phyloP scores from a whole-genome alignment of 1,140 invertebrate genomes.

The Panagrolaimus sp. region DNA sequence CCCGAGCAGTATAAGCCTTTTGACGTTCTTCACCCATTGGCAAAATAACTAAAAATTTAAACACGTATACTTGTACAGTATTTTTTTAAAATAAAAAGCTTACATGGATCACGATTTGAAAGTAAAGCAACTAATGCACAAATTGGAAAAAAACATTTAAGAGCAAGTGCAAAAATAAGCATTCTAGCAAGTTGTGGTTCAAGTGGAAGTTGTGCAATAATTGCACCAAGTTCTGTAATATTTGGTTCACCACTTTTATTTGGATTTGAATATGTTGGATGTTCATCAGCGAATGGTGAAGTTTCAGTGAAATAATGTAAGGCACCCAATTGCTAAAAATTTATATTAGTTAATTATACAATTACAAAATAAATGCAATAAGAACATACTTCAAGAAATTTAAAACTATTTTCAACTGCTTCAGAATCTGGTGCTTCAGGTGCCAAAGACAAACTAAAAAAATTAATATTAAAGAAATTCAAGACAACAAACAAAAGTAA shows the following conservation, averaged over 20 bases:
- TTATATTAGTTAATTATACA: no score
- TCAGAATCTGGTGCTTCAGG: slow-evolving; percentile 75
- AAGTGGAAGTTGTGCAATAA: slow-evolving; percentile 79
- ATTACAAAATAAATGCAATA: no score
- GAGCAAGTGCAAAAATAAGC: slow-evolving; percentile 78
- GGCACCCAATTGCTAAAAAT: slow-evolving; percentile 42
- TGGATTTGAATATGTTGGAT: background rate
- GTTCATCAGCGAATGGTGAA: slow-evolving; percentile 13
- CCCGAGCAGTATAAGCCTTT: slow-evolving; percentile 64
- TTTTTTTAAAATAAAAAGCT: slow-evolving; percentile 39
- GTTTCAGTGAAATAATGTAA: slow-evolving; percentile 20
- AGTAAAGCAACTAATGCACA: slow-evolving; percentile 82
- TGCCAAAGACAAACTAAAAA: no score
- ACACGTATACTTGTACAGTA: background rate
- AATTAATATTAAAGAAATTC: no score
- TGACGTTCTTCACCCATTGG: slow-evolving; percentile 42
- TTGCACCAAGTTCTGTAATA: slow-evolving; percentile 77
- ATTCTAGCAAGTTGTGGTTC: slow-evolving; percentile 85
- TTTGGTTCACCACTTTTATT: slow-evolving; percentile 59
- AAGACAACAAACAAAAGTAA: no score
- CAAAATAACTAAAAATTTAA: slow-evolving; percentile 5
- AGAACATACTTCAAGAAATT: slow-evolving; percentile 37
- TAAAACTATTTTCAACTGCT: slow-evolving; percentile 63
- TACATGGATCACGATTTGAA: slow-evolving; percentile 70
- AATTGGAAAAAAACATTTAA: slow-evolving; percentile 88